Percentiles rank a stretch among this genome's conserved stretches.
phyloP scores from a whole-genome alignment of 2,797 vertebrate genomes.

The Gallinago nigripennis region DNA sequence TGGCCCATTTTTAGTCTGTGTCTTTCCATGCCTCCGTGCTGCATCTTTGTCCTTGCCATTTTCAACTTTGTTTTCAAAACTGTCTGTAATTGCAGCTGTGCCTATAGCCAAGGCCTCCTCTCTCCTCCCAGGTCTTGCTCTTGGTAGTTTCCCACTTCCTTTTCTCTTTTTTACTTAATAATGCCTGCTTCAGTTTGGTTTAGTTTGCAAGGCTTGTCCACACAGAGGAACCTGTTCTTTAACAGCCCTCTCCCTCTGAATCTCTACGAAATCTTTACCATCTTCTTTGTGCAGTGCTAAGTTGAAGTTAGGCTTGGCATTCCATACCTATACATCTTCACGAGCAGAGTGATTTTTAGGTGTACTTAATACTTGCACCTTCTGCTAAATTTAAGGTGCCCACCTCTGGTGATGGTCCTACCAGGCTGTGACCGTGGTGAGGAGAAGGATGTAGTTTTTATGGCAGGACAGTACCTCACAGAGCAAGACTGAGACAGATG shows the following conservation, averaged over 20 bases:
- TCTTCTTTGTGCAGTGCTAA: background rate
- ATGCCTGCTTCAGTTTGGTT: background rate
- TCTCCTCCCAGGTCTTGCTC: background rate
- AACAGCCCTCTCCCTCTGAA: background rate
- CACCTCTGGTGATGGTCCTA: background rate
- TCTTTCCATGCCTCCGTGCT: background rate
- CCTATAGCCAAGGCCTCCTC: background rate
- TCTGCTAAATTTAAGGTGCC: background rate
- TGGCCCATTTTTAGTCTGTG: background rate
- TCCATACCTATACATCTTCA: background rate
- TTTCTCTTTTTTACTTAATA: background rate
- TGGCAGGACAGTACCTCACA: background rate
- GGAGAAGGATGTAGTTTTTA: background rate
- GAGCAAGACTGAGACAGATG: background rate
- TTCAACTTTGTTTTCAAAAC: background rate
- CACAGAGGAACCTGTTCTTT: background rate
- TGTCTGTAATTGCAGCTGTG: background rate
- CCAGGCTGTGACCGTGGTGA: background rate
- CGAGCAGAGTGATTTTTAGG: background rate
- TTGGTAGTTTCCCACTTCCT: background rate
- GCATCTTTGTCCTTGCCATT: background rate
- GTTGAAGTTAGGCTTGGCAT: background rate
- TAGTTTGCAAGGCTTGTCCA: background rate
- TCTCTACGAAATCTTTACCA: background rate
- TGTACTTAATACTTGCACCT: background rate